Conservation (phyloP, 2,797 vertebrate genomes). For the Odontamblyopus rebecca region DNA sequence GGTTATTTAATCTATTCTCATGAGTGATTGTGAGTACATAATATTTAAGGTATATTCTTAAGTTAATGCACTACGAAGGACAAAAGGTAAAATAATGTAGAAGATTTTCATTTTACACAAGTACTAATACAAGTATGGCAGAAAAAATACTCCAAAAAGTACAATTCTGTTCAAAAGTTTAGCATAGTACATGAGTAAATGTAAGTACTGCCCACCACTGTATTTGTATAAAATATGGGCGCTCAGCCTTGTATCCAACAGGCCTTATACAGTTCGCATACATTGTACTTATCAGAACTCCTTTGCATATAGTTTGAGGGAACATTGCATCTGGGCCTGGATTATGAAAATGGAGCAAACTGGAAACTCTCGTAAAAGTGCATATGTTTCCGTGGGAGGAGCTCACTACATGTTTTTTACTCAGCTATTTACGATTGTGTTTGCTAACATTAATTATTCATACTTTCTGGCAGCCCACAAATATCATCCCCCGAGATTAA, state of each 20-base stretch:
- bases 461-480: slow-evolving; percentile 39
- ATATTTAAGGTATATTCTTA: no score
- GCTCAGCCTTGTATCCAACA: background rate
- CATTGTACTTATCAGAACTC: background rate
- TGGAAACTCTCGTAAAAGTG: background rate
- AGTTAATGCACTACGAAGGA: no score
- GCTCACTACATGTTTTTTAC: slow-evolving; percentile 6
- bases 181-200: background rate
- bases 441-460: slow-evolving; percentile 61
- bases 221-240: background rate
- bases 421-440: slow-evolving; percentile 44
- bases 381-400: background rate
- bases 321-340: background rate
- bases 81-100: no score
- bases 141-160: background rate
- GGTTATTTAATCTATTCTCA: no score
- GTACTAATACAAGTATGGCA: no score
- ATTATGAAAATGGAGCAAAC: background rate
- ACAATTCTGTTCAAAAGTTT: background rate
- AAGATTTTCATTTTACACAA: no score
- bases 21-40: no score
- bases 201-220: background rate
- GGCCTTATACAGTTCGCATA: background rate
- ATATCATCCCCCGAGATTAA: slow-evolving; percentile 65
- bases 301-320: background rate